Evolutionary conservation across 2,113 vertebrate species (phyloP).

Genomic region (Probosciger aterrimus): DNA sequence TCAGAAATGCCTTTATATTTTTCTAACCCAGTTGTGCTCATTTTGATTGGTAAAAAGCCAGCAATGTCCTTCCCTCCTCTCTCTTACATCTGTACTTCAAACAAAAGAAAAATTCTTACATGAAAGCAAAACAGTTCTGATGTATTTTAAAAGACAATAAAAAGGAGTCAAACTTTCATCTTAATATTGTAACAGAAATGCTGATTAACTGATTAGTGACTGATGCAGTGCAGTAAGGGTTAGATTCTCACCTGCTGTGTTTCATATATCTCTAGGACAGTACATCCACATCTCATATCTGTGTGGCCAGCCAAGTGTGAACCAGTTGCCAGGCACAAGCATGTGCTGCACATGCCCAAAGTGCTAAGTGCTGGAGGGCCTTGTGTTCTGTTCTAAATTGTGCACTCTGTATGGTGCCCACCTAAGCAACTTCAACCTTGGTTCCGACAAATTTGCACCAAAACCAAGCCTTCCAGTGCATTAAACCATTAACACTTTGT

Average conservation of each 20-base stretch:
- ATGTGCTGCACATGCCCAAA: background rate
- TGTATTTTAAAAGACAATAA: constrained; percentile 26
- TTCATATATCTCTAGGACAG: background rate
- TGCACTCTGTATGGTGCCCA: background rate
- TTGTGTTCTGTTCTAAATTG: background rate
- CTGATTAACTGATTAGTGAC: background rate
- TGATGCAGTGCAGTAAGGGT: background rate
- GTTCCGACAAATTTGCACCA: background rate
- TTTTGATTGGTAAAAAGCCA: background rate
- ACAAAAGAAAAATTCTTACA: background rate
- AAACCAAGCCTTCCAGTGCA: background rate
- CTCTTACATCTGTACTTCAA: background rate
- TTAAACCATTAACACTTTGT: background rate
- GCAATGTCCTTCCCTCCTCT: background rate
- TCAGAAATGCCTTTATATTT: background rate
- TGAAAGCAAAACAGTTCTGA: background rate
- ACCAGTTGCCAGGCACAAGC: background rate
- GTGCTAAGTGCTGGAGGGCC: background rate
- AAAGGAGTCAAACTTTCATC: background rate
- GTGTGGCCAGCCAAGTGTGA: background rate
- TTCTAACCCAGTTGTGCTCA: background rate
- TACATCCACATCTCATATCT: background rate
- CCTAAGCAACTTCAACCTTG: background rate
- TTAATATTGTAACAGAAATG: background rate
- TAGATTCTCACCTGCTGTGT: background rate